These are phyloP conservation scores for Arctocebus calabarensis DNA, from an alignment of 2,797 vertebrate genomes.

Conservation along the genomic window DNA sequence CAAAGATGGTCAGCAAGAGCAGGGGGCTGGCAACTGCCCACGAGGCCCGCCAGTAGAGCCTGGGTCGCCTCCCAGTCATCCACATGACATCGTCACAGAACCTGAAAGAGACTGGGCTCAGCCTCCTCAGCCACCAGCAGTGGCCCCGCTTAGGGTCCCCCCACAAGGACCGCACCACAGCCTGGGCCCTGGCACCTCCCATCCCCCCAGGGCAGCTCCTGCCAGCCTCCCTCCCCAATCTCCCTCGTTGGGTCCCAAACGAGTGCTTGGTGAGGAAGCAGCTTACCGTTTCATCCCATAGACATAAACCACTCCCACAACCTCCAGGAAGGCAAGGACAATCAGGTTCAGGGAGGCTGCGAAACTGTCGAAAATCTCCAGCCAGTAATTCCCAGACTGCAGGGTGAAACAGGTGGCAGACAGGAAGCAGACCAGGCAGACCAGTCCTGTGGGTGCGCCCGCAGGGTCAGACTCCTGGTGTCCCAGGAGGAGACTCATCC, in stretches of 20 bases:
- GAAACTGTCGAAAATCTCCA: constrained; percentile 94
- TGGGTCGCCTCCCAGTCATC: constrained; percentile 93
- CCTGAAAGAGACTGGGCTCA: constrained; percentile 82
- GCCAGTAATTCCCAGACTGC: constrained; percentile 96
- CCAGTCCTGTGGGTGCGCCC: constrained; percentile 82
- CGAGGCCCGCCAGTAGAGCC: constrained; percentile 92
- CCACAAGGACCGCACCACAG: too few species aligned
- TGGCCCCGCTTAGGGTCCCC: neutral
- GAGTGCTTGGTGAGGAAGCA: accelerated
- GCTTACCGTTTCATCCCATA: constrained; percentile 92
- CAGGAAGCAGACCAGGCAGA: constrained; percentile 89
- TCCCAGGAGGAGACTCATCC: too few species aligned
- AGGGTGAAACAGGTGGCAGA: constrained; percentile 90
- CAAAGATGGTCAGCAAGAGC: constrained; percentile 90
- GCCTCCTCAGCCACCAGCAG: accelerated
- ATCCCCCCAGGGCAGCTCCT: neutral
- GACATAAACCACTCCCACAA: constrained; percentile 88
- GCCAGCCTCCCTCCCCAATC: accelerated
- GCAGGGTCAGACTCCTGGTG: neutral
- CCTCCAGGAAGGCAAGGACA: constrained; percentile 93
- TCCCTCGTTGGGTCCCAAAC: neutral
- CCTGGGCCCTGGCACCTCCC: neutral
- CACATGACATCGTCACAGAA: constrained; percentile 92
- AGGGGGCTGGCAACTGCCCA: constrained; percentile 94
- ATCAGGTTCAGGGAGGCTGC: constrained; percentile 92